phyloP scores from a whole-genome alignment of 1,140 invertebrate species.

The Drosophila serrata region DNA sequence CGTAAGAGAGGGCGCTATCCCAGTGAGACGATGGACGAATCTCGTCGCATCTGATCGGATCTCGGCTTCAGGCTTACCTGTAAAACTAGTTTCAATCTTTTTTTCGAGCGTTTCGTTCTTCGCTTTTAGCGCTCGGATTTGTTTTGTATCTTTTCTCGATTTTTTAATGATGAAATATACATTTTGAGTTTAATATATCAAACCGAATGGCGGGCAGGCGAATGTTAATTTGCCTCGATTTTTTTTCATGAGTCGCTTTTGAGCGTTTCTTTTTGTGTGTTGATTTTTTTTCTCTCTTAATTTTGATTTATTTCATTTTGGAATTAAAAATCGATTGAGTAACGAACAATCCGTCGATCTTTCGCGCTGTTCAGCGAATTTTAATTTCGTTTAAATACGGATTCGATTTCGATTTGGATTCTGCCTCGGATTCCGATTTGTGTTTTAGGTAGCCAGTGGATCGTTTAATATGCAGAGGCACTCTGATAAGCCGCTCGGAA shows the following conservation, averaged over 20 bases:
- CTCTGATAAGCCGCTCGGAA: slow-evolving; percentile 50
- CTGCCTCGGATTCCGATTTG: slow-evolving; percentile 36
- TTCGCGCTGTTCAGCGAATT: slow-evolving; percentile 51
- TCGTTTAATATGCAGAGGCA: slow-evolving; percentile 72
- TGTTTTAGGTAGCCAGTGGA: slow-evolving; percentile 64
- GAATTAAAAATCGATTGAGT: slow-evolving; percentile 81
- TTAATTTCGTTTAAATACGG: slow-evolving; percentile 65
- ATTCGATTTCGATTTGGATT: slow-evolving; percentile 35
- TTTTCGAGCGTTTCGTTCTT: slow-evolving; percentile 56
- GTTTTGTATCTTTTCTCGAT: slow-evolving; percentile 53
- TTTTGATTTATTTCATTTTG: slow-evolving; percentile 83
- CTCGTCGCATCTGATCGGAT: slow-evolving; percentile 77
- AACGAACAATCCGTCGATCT: slow-evolving; percentile 73
- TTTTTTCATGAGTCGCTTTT: slow-evolving; percentile 19
- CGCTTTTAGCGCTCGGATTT: slow-evolving; percentile 36
- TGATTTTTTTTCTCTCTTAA: slow-evolving; percentile 53
- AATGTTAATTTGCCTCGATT: slow-evolving; percentile 76
- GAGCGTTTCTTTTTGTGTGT: slow-evolving; percentile 11
- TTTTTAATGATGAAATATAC: slow-evolving; percentile 84
- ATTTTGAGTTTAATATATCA: slow-evolving; percentile 84
- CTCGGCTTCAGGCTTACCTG: slow-evolving; percentile 64
- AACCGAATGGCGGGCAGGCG: slow-evolving; percentile 68
- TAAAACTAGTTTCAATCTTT: slow-evolving; percentile 83
- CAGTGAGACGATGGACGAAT: slow-evolving; percentile 71
- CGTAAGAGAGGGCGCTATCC: slow-evolving; percentile 27